Evolutionary conservation across 2,113 vertebrate genomes (phyloP), one percentile per base, ranked within the genome.

Genomic region (Cyphomyrus discorhynchus): DNA sequence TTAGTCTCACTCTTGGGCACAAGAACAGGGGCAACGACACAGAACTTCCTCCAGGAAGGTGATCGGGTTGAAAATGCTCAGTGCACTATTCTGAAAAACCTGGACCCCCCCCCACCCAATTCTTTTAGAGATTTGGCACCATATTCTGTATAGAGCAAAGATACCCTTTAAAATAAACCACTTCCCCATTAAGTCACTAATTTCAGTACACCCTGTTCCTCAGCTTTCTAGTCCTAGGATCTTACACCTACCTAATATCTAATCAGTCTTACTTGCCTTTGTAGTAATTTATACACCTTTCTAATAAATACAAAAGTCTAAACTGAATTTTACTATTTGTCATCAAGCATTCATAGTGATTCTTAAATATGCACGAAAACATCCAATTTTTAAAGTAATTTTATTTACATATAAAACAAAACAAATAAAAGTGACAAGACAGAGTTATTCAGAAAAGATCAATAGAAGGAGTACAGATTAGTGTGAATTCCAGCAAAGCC

Each of bases 271-370:
- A 17, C 89, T 89, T 39, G 49, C 80, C 58, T 66, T 89, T 84
- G 35, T 89, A 89, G 80, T 45, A 52, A 85, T 84, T 89, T 85
- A 84, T 77, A 50, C 17, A 42, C 83, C 52, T 91, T 91, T 92
- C 88, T 91, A 95, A 95, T 95, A 95, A 95, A 95, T 58, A 52
- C 91, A 86, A 42, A 49, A 91, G 91, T 93, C 92, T 92, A 90
- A 90, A 88, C 89, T 84, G 88, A 42, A 87, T 31, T 10, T 35
- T 85, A 42, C 35, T 89, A 27, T 90, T 56, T 89, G 86, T 1
- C 2, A 31, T 66, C 3, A 70, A 66, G 58, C 8, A 8, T 27
- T 10, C 24, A 11, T 27, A 31, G 3, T 31, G 62, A 31, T 70
- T 31, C 10, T 62, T 21, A 35, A 19, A 86, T 35, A 88, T 2